Evolutionary conservation across 2,888 invertebrate genomes (phyloP).

Genomic region (Hirtodrosophila histrioides): DNA sequence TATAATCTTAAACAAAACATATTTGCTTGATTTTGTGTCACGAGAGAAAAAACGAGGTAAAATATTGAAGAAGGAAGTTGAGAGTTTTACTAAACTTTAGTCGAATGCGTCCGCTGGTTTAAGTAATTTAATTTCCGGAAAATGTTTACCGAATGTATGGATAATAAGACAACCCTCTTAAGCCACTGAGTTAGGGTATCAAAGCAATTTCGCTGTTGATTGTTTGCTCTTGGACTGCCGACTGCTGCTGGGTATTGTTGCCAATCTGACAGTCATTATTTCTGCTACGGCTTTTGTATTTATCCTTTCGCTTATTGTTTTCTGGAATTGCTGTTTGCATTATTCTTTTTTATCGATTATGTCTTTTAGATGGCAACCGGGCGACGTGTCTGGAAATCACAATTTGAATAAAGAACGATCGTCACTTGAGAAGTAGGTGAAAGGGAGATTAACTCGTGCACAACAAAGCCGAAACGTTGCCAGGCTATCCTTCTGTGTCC

Average conservation of each 20-base stretch:
- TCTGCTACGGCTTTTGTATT: constrained; percentile 16
- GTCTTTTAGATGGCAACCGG: constrained; percentile 3
- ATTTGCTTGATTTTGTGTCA: no score
- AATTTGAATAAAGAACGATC: constrained; percentile 64
- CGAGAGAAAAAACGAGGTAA: no score
- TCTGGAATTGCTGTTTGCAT: constrained; percentile 44
- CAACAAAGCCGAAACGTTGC: constrained; percentile 41
- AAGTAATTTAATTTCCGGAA: no score
- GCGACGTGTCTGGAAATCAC: constrained; percentile 38
- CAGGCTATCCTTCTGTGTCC: background rate
- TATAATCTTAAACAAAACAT: no score
- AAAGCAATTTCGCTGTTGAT: constrained; percentile 41
- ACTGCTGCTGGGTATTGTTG: constrained; percentile 5
- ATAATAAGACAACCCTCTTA: background rate
- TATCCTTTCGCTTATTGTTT: constrained; percentile 1
- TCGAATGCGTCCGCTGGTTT: no score
- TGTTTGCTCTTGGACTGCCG: constrained; percentile 48
- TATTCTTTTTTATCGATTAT: constrained; percentile 66
- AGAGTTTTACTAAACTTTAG: no score
- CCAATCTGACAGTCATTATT: constrained; percentile 24
- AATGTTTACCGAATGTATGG: no score
- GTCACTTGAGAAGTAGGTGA: constrained; percentile 12
- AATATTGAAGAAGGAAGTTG: no score
- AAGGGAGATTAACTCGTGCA: constrained; percentile 49
- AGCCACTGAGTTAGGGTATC: constrained; percentile 5